These are phyloP conservation scores for Exephanes ischioxanthus DNA, from an alignment of 2,888 invertebrate genomes.

Conservation along the genomic window DNA sequence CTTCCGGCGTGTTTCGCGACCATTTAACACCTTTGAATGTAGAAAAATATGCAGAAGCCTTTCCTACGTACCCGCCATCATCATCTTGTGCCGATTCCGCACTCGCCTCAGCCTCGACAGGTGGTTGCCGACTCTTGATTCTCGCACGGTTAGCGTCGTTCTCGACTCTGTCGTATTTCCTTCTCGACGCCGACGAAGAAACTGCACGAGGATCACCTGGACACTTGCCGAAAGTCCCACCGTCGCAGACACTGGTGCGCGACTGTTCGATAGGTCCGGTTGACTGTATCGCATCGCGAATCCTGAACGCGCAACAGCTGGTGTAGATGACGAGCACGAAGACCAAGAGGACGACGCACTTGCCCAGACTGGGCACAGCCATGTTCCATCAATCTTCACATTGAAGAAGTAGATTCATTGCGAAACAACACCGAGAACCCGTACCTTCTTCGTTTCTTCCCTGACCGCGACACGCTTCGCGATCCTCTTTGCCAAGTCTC, in stretches of 20 bases:
- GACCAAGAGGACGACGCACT: slow-evolving; percentile 73
- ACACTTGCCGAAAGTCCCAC: slow-evolving; percentile 74
- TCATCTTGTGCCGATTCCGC: slow-evolving; percentile 27
- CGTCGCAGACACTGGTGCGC: slow-evolving; percentile 51
- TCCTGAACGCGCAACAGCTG: slow-evolving; percentile 79
- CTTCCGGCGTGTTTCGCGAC: background rate
- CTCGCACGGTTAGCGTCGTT: slow-evolving; percentile 67
- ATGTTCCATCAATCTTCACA: slow-evolving; percentile 78
- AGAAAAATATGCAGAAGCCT: slow-evolving; percentile 3
- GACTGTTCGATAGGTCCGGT: slow-evolving; percentile 53
- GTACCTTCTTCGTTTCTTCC: background rate
- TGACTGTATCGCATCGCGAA: slow-evolving; percentile 76
- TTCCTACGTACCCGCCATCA: background rate
- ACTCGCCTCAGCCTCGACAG: slow-evolving; percentile 72
- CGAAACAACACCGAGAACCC: slow-evolving; percentile 26
- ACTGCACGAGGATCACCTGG: slow-evolving; percentile 60
- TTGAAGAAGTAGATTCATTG: slow-evolving; percentile 68
- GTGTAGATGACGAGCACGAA: slow-evolving; percentile 76
- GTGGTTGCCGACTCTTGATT: slow-evolving; percentile 75
- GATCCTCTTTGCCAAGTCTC: slow-evolving; percentile 3
- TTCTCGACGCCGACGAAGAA: slow-evolving; percentile 49
- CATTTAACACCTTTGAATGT: slow-evolving; percentile 29
- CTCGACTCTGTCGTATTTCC: slow-evolving; percentile 45
- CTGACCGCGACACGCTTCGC: background rate
- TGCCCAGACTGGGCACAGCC: slow-evolving; percentile 81